These are phyloP conservation scores for Nycticryphes semicollaris DNA, from an alignment of 2,113 vertebrate species.

Conservation along the genomic window DNA sequence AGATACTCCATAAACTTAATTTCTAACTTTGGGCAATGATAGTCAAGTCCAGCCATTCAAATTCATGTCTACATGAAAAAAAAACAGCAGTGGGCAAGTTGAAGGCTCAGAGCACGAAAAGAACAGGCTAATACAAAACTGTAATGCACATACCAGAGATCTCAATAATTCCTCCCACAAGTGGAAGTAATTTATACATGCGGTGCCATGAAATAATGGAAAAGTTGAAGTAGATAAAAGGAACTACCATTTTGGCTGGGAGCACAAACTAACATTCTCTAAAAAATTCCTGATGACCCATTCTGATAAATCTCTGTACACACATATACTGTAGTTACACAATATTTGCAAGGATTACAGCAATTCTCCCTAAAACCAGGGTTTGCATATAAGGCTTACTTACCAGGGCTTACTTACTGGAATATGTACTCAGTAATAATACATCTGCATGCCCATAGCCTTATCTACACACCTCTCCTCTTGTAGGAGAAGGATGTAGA, in stretches of 20 bases:
- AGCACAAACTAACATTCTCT: not conserved
- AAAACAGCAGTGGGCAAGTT: not conserved
- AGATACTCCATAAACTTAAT: not conserved
- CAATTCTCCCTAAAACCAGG: not conserved
- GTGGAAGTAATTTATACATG: not conserved
- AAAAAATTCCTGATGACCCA: not conserved
- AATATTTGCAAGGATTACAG: not conserved
- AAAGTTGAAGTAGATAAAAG: not conserved
- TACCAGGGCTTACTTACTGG: not conserved
- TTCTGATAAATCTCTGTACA: not conserved
- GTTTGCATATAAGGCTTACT: not conserved
- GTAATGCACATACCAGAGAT: not conserved
- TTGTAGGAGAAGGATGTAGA: not conserved
- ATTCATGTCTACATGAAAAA: not conserved
- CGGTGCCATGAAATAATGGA: not conserved
- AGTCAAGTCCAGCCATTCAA: not conserved
- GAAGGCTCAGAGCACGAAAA: not conserved
- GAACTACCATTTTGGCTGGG: not conserved
- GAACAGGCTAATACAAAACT: not conserved
- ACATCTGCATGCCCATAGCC: not conserved
- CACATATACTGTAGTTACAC: not conserved
- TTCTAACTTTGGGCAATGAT: not conserved
- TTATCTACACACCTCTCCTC: not conserved
- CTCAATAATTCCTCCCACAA: not conserved
- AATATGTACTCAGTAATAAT: not conserved